phyloP scores from a whole-genome alignment of 1,140 invertebrate genomes.

The Trichomalopsis sarcophagae region DNA sequence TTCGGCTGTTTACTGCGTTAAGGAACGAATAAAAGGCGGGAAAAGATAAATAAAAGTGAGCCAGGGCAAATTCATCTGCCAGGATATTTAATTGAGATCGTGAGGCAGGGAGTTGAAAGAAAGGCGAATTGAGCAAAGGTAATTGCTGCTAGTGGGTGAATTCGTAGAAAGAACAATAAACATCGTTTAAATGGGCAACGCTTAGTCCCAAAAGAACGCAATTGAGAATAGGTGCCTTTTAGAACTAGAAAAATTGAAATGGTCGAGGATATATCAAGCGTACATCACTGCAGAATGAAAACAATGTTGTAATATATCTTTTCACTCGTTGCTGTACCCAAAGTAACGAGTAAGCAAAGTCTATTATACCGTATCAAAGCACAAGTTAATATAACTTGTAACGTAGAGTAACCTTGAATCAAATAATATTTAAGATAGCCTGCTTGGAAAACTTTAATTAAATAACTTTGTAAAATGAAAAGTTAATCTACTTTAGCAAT shows the following conservation, averaged over 20 bases:
- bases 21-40: not conserved
- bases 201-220: not conserved
- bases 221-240: not conserved
- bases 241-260: not conserved
- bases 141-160: conserved; percentile 13
- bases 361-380: too few species aligned
- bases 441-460: too few species aligned
- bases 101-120: not conserved
- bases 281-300: not conserved
- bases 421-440: too few species aligned
- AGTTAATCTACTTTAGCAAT: too few species aligned
- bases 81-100: conserved; percentile 10
- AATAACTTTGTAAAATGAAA: too few species aligned
- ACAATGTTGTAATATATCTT: not conserved
- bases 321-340: not conserved
- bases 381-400: too few species aligned
- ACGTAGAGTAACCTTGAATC: too few species aligned
- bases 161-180: not conserved
- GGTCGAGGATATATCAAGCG: too few species aligned
- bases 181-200: not conserved
- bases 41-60: not conserved
- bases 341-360: too few species aligned
- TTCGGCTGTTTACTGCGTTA: not conserved
- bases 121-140: not conserved
- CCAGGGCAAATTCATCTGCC: not conserved